Conservation (phyloP, 1,140 invertebrate genomes). For the Pseudomyrmex pallidus region DNA sequence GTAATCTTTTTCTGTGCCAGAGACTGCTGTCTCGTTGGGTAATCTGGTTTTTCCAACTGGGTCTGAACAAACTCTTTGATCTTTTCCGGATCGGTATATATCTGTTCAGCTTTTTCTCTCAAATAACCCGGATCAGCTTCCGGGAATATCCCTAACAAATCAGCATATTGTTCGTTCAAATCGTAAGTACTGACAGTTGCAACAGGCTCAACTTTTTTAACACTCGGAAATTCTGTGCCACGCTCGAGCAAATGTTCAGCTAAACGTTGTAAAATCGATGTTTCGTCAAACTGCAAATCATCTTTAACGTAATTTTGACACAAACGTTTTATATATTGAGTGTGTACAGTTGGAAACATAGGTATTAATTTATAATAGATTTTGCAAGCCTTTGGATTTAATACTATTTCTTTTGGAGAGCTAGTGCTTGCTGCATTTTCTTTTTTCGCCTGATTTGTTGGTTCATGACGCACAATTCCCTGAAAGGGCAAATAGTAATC, state of each 20-base stretch:
- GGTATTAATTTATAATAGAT: constrained; percentile 67
- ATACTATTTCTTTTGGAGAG: neutral
- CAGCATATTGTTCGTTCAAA: constrained; percentile 78
- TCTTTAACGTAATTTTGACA: neutral
- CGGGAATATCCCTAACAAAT: constrained; percentile 80
- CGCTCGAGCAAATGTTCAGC: constrained; percentile 73
- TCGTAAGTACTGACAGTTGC: neutral
- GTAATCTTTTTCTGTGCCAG: constrained; percentile 77
- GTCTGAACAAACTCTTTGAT: constrained; percentile 80
- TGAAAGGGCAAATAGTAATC: no score
- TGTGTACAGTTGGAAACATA: constrained; percentile 81
- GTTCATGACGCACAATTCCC: no score
- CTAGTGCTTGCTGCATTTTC: neutral
- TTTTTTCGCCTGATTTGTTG: neutral
- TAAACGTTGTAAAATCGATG: constrained; percentile 56
- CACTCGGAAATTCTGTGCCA: constrained; percentile 38
- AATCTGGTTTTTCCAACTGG: constrained; percentile 82
- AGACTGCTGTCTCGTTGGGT: constrained; percentile 86
- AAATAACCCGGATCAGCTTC: constrained; percentile 86
- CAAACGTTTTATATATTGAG: constrained; percentile 78
- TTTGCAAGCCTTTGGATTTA: constrained; percentile 3
- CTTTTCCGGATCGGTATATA: constrained; percentile 66
- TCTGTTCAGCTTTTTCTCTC: constrained; percentile 75
- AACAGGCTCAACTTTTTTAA: constrained; percentile 21
- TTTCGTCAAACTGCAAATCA: neutral